Conservation (phyloP, 2,888 invertebrate species). For the Leptopterna dolabrata region DNA sequence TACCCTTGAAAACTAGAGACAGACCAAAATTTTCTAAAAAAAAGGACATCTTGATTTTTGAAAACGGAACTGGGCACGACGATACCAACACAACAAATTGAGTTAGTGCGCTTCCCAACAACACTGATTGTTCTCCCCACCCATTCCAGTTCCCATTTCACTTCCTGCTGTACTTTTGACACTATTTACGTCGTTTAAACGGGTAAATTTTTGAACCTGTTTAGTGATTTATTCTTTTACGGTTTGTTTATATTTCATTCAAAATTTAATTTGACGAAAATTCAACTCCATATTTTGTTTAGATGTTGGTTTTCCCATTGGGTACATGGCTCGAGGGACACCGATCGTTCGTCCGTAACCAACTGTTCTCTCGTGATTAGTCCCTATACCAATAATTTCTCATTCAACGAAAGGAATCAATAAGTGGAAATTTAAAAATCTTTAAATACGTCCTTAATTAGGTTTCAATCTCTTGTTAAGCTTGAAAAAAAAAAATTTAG, state of each 20-base stretch:
- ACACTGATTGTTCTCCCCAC: background rate
- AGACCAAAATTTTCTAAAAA: conserved; percentile 27
- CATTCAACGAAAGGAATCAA: too few species aligned
- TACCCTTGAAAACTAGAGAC: conserved; percentile 31
- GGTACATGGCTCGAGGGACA: background rate
- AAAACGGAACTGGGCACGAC: background rate
- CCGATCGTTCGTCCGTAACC: conserved; percentile 1
- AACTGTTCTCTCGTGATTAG: background rate
- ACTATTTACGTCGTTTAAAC: background rate
- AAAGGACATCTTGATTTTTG: conserved; percentile 34
- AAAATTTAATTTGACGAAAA: background rate
- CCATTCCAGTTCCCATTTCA: background rate
- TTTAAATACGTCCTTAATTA: too few species aligned
- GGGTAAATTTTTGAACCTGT: background rate
- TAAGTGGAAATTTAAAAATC: too few species aligned
- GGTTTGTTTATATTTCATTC: background rate
- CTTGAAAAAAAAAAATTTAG: too few species aligned
- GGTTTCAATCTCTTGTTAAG: too few species aligned
- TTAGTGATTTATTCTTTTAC: background rate
- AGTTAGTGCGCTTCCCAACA: background rate
- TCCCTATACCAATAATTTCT: too few species aligned
- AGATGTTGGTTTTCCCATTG: background rate
- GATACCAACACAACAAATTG: conserved; percentile 19
- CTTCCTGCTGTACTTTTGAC: background rate
- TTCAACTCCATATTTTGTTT: background rate